These are phyloP conservation scores for Ooceraea biroi DNA, from an alignment of 1,140 invertebrate genomes.

Conservation along the genomic window DNA sequence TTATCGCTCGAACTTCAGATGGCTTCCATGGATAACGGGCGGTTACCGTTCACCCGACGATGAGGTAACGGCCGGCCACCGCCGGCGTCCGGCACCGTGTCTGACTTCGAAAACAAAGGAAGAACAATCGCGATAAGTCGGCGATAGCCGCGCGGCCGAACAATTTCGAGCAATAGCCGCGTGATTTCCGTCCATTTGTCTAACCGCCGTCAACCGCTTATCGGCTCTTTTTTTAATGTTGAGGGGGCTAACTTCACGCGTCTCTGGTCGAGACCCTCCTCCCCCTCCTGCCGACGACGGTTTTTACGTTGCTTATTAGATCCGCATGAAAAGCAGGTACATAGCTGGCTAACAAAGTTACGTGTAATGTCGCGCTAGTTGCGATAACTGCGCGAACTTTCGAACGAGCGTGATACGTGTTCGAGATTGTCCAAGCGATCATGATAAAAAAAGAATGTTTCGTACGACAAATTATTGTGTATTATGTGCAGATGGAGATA, in stretches of 20 bases:
- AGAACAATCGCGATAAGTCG: not conserved
- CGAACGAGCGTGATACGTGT: no score
- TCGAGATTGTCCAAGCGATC: slow-evolving; percentile 1
- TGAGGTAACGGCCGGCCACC: not conserved
- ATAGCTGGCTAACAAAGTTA: not conserved
- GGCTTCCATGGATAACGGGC: not conserved
- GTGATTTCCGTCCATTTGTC: slow-evolving; percentile 38
- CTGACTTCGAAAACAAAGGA: not conserved
- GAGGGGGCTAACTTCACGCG: no score
- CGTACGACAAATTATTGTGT: no score
- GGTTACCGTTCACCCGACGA: not conserved
- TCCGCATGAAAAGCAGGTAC: not conserved
- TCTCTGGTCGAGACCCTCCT: no score
- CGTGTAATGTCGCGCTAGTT: no score
- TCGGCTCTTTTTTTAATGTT: no score
- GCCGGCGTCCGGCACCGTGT: not conserved
- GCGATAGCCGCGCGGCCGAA: not conserved
- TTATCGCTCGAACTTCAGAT: not conserved
- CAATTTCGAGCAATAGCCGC: not conserved
- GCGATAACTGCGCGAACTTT: no score
- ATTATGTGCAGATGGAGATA: no score
- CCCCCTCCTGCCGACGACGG: no score
- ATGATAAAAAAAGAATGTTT: no score
- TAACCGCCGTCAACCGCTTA: slow-evolving; percentile 24
- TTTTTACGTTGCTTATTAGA: slow-evolving; percentile 10